A percentile compares a stretch with the other conserved stretches of the same genome.
Conservation (phyloP, 2,113 vertebrate genomes). For the Cephalopholis sonnerati region DNA sequence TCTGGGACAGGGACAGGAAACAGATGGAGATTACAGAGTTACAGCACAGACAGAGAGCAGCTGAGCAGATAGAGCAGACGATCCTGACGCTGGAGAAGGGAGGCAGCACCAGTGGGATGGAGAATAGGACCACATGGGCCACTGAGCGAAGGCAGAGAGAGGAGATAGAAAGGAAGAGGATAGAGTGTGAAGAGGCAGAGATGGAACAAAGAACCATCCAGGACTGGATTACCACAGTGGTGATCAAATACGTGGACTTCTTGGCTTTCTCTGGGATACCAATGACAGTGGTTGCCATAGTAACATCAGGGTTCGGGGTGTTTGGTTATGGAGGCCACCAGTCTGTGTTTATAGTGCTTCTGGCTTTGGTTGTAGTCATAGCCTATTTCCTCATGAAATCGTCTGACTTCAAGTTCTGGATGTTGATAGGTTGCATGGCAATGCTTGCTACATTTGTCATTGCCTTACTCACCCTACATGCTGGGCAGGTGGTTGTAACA, state of each 20-base stretch:
- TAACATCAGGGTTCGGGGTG: slow-evolving; percentile 75
- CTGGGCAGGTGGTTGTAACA: slow-evolving; percentile 67
- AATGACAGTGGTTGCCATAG: slow-evolving; percentile 73
- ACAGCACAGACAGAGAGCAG: slow-evolving; percentile 58
- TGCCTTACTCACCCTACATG: slow-evolving; percentile 79
- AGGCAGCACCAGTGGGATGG: background rate
- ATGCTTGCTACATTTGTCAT: slow-evolving; percentile 79
- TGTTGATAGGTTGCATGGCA: slow-evolving; percentile 78
- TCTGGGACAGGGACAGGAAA: slow-evolving; percentile 26
- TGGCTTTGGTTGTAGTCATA: slow-evolving; percentile 66
- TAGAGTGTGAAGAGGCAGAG: slow-evolving; percentile 56
- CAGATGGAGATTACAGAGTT: slow-evolving; percentile 43
- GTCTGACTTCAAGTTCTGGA: slow-evolving; percentile 78
- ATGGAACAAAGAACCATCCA: slow-evolving; percentile 60
- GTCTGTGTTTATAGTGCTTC: slow-evolving; percentile 69
- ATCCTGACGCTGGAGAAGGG: slow-evolving; percentile 65
- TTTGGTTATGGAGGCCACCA: slow-evolving; percentile 77
- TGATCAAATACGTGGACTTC: slow-evolving; percentile 77
- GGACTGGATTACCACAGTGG: slow-evolving; percentile 65
- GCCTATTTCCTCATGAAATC: slow-evolving; percentile 65
- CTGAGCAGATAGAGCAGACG: slow-evolving; percentile 74
- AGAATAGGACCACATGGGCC: slow-evolving; percentile 29
- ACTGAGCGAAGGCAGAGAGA: slow-evolving; percentile 56
- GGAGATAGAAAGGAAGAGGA: slow-evolving; percentile 57
- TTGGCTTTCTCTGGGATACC: slow-evolving; percentile 79